Evolutionary conservation across 2,113 vertebrate species (phyloP), one percentile per base, ranked within the genome.

Genomic region (Cromileptes altivelis): DNA sequence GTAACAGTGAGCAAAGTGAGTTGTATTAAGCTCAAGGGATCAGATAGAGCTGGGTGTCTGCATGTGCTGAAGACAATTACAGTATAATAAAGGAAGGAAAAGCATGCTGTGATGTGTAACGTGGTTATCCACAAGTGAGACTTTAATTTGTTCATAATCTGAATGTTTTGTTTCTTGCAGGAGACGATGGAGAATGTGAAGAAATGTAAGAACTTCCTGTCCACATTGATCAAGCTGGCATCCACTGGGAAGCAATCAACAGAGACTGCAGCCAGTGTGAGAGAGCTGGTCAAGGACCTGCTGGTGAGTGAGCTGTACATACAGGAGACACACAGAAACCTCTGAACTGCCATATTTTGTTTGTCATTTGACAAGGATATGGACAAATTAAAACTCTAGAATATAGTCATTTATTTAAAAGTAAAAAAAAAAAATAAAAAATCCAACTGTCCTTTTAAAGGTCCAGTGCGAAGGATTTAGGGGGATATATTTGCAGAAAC

Each of bases 141-240:
- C 65, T 21, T 11, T 12, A 42, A 55, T 50, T 25, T 62, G n/a
- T 75, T 64, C 14, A 33, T 45, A 6, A 70, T 58, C 45, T 62
- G 3, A 55, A 60, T 71, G 55, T 23, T 67, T 18, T 84, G 4
- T 78, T 61, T 72, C 69, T 74, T 14, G 13, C 84, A 99, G 98
- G 98, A 99, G 94, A 99, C 97, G 3, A 96, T 99, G 96, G 98
- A 99, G 94, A 99, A 99, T 93, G 98, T 99, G 94, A 99, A 98
- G 93, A 99, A 99, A 92, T 99, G 98, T 91, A 98, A 97, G 95
- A 99, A 97, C 94, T 99, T 99, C 91, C 93, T 99, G 82, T 99
- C 98, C 15, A 99, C 98, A 0, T 89, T 99, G 92, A 99, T 99
- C 93, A 99, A 99, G 93, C 94, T 99, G 93, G 97, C 98, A 23